Evolutionary conservation across 2,113 vertebrate species (phyloP).

Genomic region (Sylvilagus bachmani): DNA sequence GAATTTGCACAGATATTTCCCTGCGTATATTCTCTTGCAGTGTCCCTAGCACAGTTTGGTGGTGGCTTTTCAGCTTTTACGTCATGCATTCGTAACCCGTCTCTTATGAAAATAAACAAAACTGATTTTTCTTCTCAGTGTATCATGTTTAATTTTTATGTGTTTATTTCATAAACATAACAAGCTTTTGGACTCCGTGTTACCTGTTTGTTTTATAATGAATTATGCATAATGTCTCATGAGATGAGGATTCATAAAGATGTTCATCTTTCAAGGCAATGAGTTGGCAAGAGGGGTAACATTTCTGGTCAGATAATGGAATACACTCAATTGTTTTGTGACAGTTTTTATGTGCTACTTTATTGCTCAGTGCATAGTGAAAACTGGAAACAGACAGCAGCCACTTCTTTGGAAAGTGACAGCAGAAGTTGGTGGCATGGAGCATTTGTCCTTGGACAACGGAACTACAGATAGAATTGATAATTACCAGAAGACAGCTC

Average conservation of each 20-base stretch:
- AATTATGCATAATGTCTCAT: slow-evolving; percentile 66
- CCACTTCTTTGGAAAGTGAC: slow-evolving; percentile 54
- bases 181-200: slow-evolving; percentile 65
- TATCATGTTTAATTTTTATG: slow-evolving; percentile 71
- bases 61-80: slow-evolving; percentile 73
- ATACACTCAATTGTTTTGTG: background rate
- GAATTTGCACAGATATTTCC: slow-evolving; percentile 73
- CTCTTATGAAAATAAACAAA: slow-evolving; percentile 71
- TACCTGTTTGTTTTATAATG: slow-evolving; percentile 68
- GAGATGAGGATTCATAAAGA: slow-evolving; percentile 61
- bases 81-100: slow-evolving; percentile 56
- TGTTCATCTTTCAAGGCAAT: slow-evolving; percentile 40
- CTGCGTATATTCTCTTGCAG: slow-evolving; percentile 67
- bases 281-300: slow-evolving; percentile 38
- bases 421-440: slow-evolving; percentile 54
- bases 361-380: background rate
- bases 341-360: background rate
- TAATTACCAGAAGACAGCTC: slow-evolving; percentile 32
- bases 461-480: slow-evolving; percentile 41
- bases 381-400: slow-evolving; percentile 28
- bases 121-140: slow-evolving; percentile 62
- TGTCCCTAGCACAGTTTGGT: slow-evolving; percentile 75
- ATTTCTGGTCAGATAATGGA: background rate
- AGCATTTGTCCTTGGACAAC: slow-evolving; percentile 52
- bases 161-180: slow-evolving; percentile 63